These are phyloP conservation scores for Anguilla rostrata DNA, from an alignment of 2,113 vertebrate genomes.

Conservation along the genomic window DNA sequence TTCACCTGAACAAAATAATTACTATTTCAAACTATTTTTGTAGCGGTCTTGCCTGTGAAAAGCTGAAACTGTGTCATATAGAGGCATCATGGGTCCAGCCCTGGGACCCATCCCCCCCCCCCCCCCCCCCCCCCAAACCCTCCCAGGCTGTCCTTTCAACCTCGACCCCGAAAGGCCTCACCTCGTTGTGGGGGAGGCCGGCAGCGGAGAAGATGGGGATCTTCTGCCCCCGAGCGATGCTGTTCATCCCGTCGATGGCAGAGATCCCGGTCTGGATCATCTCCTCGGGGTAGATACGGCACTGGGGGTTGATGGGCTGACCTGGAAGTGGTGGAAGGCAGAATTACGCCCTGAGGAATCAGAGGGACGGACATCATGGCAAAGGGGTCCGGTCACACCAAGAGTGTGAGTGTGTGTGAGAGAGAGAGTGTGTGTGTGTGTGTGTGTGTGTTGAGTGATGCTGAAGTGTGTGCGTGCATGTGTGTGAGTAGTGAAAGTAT, in stretches of 20 bases:
- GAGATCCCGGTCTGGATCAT: slow-evolving; percentile 83
- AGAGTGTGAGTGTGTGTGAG: too few species aligned
- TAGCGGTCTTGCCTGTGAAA: background rate
- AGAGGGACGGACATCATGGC: background rate
- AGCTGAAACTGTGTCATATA: background rate
- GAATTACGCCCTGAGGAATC: background rate
- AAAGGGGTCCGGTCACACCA: background rate
- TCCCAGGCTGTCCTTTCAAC: too few species aligned
- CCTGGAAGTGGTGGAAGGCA: slow-evolving; percentile 49
- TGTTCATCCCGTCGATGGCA: slow-evolving; percentile 81
- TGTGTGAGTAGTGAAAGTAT: too few species aligned
- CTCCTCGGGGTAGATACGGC: slow-evolving; percentile 79
- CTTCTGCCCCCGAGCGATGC: slow-evolving; percentile 79
- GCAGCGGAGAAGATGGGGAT: slow-evolving; percentile 80
- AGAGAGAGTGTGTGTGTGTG: too few species aligned
- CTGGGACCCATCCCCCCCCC: too few species aligned
- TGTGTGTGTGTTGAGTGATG: background rate
- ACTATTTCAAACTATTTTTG: background rate
- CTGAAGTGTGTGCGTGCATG: background rate
- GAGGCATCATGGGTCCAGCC: too few species aligned
- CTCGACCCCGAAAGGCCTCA: slow-evolving; percentile 36
- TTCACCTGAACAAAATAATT: background rate
- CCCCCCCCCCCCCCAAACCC: too few species aligned
- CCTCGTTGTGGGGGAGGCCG: slow-evolving; percentile 80
- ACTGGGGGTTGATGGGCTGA: slow-evolving; percentile 80